Evolutionary conservation across 2,888 invertebrate genomes (phyloP), one percentile per base, ranked within the genome.

Genomic region (Rambutsinella grinnellia): DNA sequence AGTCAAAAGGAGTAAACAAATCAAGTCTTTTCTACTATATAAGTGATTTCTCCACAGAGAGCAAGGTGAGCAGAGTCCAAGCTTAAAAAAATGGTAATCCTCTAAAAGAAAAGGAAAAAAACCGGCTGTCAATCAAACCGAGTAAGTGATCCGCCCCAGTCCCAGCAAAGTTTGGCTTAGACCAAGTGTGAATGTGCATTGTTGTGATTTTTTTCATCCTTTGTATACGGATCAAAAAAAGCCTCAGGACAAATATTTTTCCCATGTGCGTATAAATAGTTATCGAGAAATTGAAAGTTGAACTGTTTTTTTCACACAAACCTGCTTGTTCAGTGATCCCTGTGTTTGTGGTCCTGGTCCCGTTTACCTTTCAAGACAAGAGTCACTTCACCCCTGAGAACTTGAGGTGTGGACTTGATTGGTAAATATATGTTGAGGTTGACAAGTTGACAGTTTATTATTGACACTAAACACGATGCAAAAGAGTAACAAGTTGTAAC

Each of bases 91-190:
- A 26, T 53, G 46, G 53, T 70, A 76, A 76, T 76, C 76, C 70
- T 76, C 60, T 76, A 60, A 68, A 63, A 76, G 62, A 28, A 56
- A 67, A 49, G 24, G 53, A 54, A 69, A 76, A 69, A 76, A 76
- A 76, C 76, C 76, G 76, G 69, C 69, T 76, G 76, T 76, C 69
- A 69, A 76, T 76, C 76, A 76, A 76, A 76, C 76, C 70, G 63
- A 60, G 76, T 76, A 65, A 76, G 76, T 69, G 76, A 69, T 76
- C 69, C 76, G 70, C 76, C 69, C 69, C 76, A 69, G 65, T 76
- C 76, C 70, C 70, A 76, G 69, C 70, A 65, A 70, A 23, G 60
- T 36, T 36, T 66, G 24, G 53, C 72, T 53, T 8, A 36, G 13
- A 13, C 36, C 36, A 36, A 36, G 36, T 46, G 26, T 24, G 28